Percentiles rank a stretch among this genome's conserved stretches.
Conservation (phyloP, 2,113 vertebrate genomes). For the Nettapus auritus region DNA sequence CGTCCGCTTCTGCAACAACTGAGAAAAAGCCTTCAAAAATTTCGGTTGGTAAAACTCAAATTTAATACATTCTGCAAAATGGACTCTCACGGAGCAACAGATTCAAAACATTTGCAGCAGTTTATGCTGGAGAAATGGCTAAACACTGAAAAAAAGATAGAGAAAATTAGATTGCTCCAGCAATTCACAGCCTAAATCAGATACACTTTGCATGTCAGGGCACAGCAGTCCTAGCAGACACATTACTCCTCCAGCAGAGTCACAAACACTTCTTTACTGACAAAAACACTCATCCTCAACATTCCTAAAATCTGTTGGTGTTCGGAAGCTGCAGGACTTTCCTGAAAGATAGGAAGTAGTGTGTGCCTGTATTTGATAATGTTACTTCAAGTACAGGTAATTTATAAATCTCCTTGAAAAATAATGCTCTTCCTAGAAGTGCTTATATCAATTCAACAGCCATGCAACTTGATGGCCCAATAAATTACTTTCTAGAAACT, state of each 20-base stretch:
- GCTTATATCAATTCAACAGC: not conserved
- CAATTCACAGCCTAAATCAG: not conserved
- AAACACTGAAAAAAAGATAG: not conserved
- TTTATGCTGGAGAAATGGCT: not conserved
- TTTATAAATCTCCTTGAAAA: not conserved
- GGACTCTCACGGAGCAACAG: not conserved
- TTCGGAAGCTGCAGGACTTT: not conserved
- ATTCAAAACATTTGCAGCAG: not conserved
- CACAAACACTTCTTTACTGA: not conserved
- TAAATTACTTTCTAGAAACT: not conserved
- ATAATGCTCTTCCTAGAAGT: not conserved
- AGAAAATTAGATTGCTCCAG: not conserved
- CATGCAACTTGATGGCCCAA: not conserved
- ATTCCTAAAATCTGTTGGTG: not conserved
- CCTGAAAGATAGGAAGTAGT: not conserved
- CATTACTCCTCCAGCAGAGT: not conserved
- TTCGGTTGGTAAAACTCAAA: not conserved
- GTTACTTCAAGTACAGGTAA: not conserved
- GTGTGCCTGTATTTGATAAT: not conserved
- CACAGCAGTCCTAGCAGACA: not conserved
- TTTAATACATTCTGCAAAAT: not conserved
- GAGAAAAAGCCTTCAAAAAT: slow-evolving; percentile 8
- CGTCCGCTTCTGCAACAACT: not conserved
- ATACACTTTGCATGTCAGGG: not conserved
- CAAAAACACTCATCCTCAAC: not conserved